phyloP scores from a whole-genome alignment of 2,888 invertebrate genomes.

The Drosophila tanythrix region DNA sequence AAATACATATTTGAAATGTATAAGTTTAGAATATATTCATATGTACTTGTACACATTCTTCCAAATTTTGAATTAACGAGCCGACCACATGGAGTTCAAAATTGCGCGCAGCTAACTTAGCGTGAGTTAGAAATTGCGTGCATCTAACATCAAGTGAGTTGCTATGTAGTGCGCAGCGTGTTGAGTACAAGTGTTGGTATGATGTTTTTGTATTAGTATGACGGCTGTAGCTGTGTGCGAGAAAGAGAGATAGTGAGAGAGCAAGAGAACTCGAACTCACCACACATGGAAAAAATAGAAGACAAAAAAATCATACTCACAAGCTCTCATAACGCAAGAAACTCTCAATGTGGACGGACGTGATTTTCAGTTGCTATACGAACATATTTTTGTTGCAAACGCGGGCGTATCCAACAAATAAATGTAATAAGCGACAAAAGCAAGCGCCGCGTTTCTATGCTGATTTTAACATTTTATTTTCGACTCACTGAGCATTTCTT shows the following conservation, averaged over 20 bases:
- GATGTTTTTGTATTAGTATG: conserved; percentile 31
- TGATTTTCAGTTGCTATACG: conserved; percentile 46
- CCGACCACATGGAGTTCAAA: conserved; percentile 17
- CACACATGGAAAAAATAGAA: conserved; percentile 52
- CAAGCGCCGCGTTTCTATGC: conserved; percentile 38
- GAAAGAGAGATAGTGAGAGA: conserved; percentile 26
- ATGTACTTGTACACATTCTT: neutral
- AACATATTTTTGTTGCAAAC: conserved; percentile 60
- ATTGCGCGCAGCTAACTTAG: conserved; percentile 51
- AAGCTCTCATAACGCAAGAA: conserved; percentile 49
- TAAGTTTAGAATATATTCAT: neutral
- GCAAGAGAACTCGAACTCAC: conserved; percentile 50
- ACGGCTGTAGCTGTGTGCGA: conserved; percentile 35
- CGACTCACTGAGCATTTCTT: conserved; percentile 9
- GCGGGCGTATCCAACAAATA: conserved; percentile 70
- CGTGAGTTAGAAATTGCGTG: conserved; percentile 44
- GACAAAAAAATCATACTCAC: conserved; percentile 33
- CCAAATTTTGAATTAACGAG: neutral
- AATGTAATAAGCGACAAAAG: conserved; percentile 40
- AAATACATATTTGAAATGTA: neutral
- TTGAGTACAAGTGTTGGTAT: conserved; percentile 17
- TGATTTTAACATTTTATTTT: conserved; percentile 45
- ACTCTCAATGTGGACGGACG: conserved; percentile 55
- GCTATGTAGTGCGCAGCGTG: conserved; percentile 5
- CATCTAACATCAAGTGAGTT: conserved; percentile 34